A percentile compares a stretch with the other conserved stretches of the same genome.
Evolutionary conservation across 2,113 vertebrate genomes (phyloP).

Genomic region (Lota lota): DNA sequence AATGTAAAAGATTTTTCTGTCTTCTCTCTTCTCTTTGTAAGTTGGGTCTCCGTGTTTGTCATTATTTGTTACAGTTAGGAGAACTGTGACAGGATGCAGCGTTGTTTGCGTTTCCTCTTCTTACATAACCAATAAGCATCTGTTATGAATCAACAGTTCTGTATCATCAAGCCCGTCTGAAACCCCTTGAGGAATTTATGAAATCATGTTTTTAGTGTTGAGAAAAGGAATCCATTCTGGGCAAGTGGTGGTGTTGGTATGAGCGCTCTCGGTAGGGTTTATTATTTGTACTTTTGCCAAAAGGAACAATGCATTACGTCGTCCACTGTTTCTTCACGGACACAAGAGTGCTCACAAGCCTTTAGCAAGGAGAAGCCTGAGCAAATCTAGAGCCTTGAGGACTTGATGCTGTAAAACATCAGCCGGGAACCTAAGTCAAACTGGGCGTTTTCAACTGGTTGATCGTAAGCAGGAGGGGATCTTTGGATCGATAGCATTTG

Average conservation of each 20-base stretch:
- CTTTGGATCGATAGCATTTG: too few relatives aligned
- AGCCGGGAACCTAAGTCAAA: neutral
- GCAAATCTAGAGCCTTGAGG: neutral
- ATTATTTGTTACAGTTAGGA: too few relatives aligned
- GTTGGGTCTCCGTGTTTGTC: too few relatives aligned
- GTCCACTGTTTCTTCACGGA: too few relatives aligned
- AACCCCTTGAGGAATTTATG: conserved; percentile 11
- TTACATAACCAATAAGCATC: neutral
- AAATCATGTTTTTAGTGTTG: conserved; percentile 13
- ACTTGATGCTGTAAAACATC: neutral
- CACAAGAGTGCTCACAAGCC: too few relatives aligned
- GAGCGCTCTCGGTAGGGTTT: conserved; percentile 9
- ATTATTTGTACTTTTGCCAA: neutral
- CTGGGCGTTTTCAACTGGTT: neutral
- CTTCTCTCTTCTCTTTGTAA: too few relatives aligned
- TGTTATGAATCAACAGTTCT: conserved; percentile 20
- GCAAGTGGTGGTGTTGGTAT: conserved; percentile 10
- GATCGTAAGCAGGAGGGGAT: too few relatives aligned
- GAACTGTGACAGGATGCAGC: too few relatives aligned
- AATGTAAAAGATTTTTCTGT: too few relatives aligned
- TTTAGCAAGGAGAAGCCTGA: neutral
- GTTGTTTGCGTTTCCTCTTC: neutral
- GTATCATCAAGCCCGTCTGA: neutral
- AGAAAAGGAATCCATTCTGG: conserved; percentile 6
- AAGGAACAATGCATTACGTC: conserved; percentile 7